Evolutionary conservation across 64 coral and sea anemone genomes (phyloP).

Genomic region (Montipora capricornis): DNA sequence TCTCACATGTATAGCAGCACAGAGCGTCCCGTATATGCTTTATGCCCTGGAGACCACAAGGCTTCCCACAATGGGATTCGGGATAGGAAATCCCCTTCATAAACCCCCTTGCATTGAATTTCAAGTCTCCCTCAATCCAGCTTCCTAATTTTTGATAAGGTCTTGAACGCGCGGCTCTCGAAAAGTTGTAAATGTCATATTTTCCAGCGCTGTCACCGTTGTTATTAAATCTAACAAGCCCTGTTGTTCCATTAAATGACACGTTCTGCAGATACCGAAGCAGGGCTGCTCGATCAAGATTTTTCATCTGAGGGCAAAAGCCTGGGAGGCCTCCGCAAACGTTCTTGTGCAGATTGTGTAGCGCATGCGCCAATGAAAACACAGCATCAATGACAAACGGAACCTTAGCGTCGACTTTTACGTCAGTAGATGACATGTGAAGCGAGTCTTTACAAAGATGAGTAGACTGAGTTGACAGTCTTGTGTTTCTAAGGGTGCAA

Average conservation of each 20-base stretch:
- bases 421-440: neutral
- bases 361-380: constrained; percentile 80
- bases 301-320: constrained; percentile 56
- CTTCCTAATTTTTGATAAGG: constrained; percentile 58
- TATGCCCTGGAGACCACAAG: constrained; percentile 53
- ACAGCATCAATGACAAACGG: constrained; percentile 92
- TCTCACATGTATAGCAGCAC: constrained; percentile 89
- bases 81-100: neutral
- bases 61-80: constrained; percentile 69
- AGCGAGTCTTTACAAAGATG: constrained; percentile 13
- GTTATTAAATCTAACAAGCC: constrained; percentile 65
- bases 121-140: constrained; percentile 72
- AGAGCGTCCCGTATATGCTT: constrained; percentile 41
- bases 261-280: constrained; percentile 74
- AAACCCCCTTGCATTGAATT: neutral
- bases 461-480: neutral
- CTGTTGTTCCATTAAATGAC: constrained; percentile 82
- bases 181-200: constrained; percentile 75
- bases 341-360: constrained; percentile 67
- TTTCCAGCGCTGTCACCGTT: constrained; percentile 70
- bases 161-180: neutral
- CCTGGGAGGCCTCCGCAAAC: constrained; percentile 45
- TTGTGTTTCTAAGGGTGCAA: constrained; percentile 37
- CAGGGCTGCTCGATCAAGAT: constrained; percentile 20
- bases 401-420: constrained; percentile 74